These are phyloP conservation scores for Sylvia atricapilla DNA, from an alignment of 2,113 vertebrate species.

Conservation along the genomic window DNA sequence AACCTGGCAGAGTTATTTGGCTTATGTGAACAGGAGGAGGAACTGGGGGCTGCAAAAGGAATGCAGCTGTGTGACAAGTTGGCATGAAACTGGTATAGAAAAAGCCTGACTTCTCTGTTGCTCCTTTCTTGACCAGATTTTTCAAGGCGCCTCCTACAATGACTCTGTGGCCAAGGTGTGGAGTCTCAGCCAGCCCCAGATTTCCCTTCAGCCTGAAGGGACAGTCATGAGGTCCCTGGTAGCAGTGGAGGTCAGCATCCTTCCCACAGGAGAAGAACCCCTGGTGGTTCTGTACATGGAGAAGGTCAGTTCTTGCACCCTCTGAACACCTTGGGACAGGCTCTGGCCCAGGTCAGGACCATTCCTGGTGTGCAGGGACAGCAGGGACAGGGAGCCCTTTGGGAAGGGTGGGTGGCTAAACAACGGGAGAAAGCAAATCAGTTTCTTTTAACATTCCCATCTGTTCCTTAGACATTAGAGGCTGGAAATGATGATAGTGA, in stretches of 20 bases:
- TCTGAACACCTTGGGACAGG: not conserved
- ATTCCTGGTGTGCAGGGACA: not conserved
- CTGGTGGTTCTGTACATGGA: conserved; percentile 70
- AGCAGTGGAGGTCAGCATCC: conserved; percentile 57
- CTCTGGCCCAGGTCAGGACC: not conserved
- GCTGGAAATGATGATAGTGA: not conserved
- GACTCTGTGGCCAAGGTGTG: conserved; percentile 70
- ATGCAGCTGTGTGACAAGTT: not conserved
- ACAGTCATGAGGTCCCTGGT: conserved; percentile 48
- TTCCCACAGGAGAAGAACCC: not conserved
- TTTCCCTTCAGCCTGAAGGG: conserved; percentile 69
- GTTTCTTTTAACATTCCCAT: not conserved
- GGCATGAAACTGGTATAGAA: not conserved
- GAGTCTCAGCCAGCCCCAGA: conserved; percentile 67
- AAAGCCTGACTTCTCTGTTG: not conserved
- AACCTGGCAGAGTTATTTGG: not conserved
- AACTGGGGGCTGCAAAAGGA: not conserved
- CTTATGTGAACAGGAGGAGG: not conserved
- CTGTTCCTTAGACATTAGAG: not conserved
- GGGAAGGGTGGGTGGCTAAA: not conserved
- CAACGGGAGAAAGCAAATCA: not conserved
- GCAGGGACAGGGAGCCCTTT: not conserved
- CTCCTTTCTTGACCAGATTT: conserved; percentile 21
- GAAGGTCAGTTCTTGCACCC: conserved; percentile 65
- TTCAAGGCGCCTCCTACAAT: conserved; percentile 57